Base-by-base conservation (phyloP, 2,888 invertebrate genomes). In the Sarcophaga rosellei region DNA sequence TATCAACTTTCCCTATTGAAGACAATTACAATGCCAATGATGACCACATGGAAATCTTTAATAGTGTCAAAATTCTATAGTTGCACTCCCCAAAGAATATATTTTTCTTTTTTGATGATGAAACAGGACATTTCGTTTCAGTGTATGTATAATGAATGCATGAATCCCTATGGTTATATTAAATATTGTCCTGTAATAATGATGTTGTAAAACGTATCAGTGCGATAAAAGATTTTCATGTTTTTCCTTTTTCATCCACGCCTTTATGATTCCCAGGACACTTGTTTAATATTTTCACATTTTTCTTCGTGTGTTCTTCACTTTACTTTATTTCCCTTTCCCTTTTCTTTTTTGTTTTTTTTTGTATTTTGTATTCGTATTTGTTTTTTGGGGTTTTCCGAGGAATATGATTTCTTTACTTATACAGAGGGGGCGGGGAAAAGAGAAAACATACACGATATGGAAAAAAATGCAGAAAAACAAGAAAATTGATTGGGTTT, bases 201-300 rank as follows among this genome's bases (percentile, higher is more conserved):
- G 86, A 86, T 83, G 76, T 82, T 80, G 80, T 69, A 76, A 77
- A 53, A 68, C 66, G 74, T 65, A 59, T 68, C 59, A 68, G 57
- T 73, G 65, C 74, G 74, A 81, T 77, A 86, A 82, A 79, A 86
- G 74, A 84, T 81, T 74, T 86, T 83, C 59, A 70, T 78, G 80
- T 65, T 53, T 75, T 81, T 59, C 62, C 12, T 53, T 77, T 10
- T 62, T 23, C 35, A 35, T 35, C 35, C 35, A 35, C 35, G 78
- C 77, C 65, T 81, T 84, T 84, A 86, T 78, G 69, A 84, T 81
- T 84, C 86, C 86, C 86, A 75, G 69, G 86, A 70, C 84, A 81
- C 81, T 86, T 84, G 81, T 86, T 83, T 86, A 25, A 59, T 65
- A 61, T 61, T 25, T 78, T 15, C 21, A 66, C 35, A 62, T 70